phyloP scores from a whole-genome alignment of 2,888 invertebrate species.

The Torymus texanus region DNA sequence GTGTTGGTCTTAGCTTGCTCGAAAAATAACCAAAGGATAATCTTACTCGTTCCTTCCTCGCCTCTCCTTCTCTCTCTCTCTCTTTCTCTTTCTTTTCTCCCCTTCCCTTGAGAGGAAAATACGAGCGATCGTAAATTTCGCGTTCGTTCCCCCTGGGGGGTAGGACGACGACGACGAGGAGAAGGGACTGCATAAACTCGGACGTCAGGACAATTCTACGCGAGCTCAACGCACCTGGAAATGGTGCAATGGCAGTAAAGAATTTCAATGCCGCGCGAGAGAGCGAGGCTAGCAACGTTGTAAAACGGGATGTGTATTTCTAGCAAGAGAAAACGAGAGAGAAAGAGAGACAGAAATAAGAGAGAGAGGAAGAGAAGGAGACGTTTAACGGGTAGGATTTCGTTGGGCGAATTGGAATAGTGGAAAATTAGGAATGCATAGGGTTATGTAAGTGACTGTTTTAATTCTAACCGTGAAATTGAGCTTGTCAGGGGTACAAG shows the following conservation, averaged over 20 bases:
- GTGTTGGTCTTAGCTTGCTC: too few relatives aligned
- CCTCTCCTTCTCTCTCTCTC: background rate
- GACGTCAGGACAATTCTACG: conserved; percentile 15
- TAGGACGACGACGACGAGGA: conserved; percentile 15
- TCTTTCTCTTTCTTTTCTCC: background rate
- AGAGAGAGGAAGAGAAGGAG: conserved; percentile 48
- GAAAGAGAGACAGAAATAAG: background rate
- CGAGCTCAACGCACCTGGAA: conserved; percentile 23
- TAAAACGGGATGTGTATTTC: too few relatives aligned
- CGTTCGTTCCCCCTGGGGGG: conserved; percentile 15
- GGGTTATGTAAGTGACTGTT: too few relatives aligned
- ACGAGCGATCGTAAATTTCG: conserved; percentile 63
- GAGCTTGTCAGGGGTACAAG: too few relatives aligned
- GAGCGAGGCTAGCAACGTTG: too few relatives aligned
- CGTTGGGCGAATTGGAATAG: too few relatives aligned
- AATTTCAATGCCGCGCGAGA: background rate
- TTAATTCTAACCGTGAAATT: too few relatives aligned
- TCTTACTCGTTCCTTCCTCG: too few relatives aligned
- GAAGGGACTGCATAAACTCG: conserved; percentile 6
- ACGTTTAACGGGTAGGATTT: background rate
- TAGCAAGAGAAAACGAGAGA: too few relatives aligned
- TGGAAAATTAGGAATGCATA: too few relatives aligned
- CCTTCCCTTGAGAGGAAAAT: conserved; percentile 51
- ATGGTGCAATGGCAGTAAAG: background rate
- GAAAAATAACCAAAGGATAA: too few relatives aligned